Base-by-base conservation (phyloP, 2,888 invertebrate genomes). In the Xestobium rufovillosum region DNA sequence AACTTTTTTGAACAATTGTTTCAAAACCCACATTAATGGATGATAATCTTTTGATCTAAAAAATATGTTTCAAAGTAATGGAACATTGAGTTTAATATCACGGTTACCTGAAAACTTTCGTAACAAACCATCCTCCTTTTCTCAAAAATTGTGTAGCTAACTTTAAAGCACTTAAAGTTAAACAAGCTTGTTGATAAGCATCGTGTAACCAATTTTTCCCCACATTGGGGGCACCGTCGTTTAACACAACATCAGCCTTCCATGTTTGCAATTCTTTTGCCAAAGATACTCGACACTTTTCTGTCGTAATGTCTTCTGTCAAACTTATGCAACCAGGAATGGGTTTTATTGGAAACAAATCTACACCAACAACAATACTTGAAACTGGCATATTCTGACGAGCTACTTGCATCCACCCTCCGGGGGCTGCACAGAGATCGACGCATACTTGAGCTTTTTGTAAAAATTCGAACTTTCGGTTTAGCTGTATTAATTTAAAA, bases 341-440 rank as follows among this genome's bases (percentile, higher is more conserved):
- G 0, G 87, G 70, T 55, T 82, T 83, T 46, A 98, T 98, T 0
- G 96, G 91, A 53, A 83, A 95, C 59, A 99, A 75, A 75, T 99
- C 98, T 17, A 99, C 86, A 36, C 96, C 95, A 32, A 98, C 73
- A 9, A 97, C 89, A 36, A 96, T 74, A 59, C 92, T 92, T 3
- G 95, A 94, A 0, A 95, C 76, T 0, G 98, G 97, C 91, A 97
- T 96, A 61, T 94, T 90, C 63, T 98, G 87, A 54, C 86, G 83
- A 31, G 96, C 97, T 35, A 98, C 97, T 68, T 91, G 98, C 83
- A 97, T 89, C 97, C 98, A 97, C 51, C 96, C 96, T 58, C 97
- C 97, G 1, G 98, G 98, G 1, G 98, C 98, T 9, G 98, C 98
- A 69, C 98, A 99, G 43, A 99, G 70, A 75, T 99, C 98, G 56